Evolutionary conservation across 2,797 vertebrate species (phyloP).

Genomic region (Danio aesculapii): DNA sequence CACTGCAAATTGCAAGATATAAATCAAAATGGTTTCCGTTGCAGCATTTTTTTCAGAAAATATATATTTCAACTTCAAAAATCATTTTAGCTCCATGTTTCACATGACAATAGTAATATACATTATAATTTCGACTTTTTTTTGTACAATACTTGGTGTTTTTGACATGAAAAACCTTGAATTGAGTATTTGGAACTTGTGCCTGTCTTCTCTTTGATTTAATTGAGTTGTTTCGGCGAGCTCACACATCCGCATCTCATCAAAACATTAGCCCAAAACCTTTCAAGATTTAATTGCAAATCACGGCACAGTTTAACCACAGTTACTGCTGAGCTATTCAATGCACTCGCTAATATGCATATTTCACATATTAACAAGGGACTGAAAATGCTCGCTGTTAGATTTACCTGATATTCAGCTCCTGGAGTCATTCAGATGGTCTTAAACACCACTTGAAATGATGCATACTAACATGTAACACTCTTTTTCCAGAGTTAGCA

Average conservation of each 20-base stretch:
- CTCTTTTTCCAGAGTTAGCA: background rate
- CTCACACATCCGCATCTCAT: background rate
- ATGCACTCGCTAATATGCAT: constrained; percentile 10
- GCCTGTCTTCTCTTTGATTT: constrained; percentile 8
- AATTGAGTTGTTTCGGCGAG: background rate
- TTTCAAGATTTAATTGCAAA: constrained; percentile 28
- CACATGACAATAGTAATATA: no score
- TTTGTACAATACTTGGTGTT: no score
- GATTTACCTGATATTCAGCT: constrained; percentile 11
- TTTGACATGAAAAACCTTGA: background rate
- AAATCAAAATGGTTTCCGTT: no score
- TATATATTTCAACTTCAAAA: no score
- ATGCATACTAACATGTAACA: background rate
- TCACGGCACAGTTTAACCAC: constrained; percentile 19
- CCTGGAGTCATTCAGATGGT: background rate
- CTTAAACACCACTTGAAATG: constrained; percentile 1
- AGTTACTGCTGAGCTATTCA: constrained; percentile 16
- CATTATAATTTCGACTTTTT: no score
- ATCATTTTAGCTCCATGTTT: no score
- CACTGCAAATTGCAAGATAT: no score
- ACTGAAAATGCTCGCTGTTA: background rate
- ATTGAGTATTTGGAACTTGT: background rate
- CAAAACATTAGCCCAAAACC: constrained; percentile 19
- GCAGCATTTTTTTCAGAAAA: no score
- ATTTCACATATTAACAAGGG: constrained; percentile 26